These are phyloP conservation scores for Ditylenchus weischeri DNA, from an alignment of 2,888 invertebrate genomes.

Conservation along the genomic window DNA sequence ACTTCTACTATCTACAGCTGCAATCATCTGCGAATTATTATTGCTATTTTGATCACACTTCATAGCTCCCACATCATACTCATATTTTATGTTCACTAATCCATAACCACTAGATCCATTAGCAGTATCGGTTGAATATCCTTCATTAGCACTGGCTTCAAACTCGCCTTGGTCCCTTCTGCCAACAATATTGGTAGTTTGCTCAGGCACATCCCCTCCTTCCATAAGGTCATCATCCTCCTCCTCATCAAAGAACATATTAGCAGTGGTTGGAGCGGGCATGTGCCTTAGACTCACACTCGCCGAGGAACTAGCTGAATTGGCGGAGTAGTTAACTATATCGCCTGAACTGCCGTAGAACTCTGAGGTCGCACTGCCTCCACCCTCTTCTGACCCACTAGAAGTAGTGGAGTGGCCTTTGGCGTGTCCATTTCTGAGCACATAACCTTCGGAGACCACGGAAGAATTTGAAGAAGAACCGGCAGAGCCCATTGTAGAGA, in stretches of 20 bases:
- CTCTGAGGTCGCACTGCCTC: background rate
- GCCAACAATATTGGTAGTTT: background rate
- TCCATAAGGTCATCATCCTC: slow-evolving; percentile 4
- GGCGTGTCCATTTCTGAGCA: background rate
- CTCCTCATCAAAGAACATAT: background rate
- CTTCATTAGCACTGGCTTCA: too few relatives aligned
- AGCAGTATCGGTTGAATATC: background rate
- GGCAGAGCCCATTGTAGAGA: slow-evolving; percentile 2
- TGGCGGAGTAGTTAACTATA: background rate
- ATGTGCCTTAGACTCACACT: background rate
- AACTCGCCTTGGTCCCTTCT: too few relatives aligned
- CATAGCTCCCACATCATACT: slow-evolving; percentile 3
- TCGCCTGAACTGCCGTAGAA: background rate
- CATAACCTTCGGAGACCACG: background rate
- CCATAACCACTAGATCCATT: background rate
- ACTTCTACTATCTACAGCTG: too few relatives aligned
- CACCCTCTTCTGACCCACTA: background rate
- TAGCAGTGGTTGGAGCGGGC: background rate
- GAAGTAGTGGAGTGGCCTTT: background rate
- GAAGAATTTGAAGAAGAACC: background rate
- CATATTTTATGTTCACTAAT: slow-evolving; percentile 8
- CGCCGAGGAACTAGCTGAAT: background rate
- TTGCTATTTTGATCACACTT: background rate
- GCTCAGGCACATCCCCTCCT: background rate
- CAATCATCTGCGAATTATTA: too few relatives aligned